Evolutionary conservation across 2,888 invertebrate genomes (phyloP).

Genomic region (Rhagophthalmus giganteus): DNA sequence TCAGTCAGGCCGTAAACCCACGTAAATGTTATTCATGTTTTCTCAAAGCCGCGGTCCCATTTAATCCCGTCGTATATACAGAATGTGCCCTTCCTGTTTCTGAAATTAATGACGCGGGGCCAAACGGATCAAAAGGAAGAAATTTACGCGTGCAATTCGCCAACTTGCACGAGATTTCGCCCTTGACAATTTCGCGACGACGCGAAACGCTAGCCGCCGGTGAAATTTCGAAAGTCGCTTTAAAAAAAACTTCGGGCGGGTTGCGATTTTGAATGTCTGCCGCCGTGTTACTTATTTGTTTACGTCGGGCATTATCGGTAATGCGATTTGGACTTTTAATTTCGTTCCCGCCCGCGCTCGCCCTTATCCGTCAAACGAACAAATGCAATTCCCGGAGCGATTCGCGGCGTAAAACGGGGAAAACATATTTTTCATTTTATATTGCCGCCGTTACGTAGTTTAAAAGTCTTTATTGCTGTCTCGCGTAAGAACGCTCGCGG

Average conservation of each 20-base stretch:
- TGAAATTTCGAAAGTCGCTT: slow-evolving; percentile 18
- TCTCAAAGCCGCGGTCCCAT: slow-evolving; percentile 19
- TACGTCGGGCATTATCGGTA: too few relatives aligned
- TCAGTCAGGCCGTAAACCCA: slow-evolving; percentile 11
- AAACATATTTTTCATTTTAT: too few relatives aligned
- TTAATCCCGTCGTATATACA: slow-evolving; percentile 20
- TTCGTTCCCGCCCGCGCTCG: too few relatives aligned
- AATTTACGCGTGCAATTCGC: slow-evolving; percentile 11
- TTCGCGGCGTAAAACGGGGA: too few relatives aligned
- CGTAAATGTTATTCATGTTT: slow-evolving; percentile 25
- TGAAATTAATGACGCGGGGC: slow-evolving; percentile 24
- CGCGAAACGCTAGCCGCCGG: too few relatives aligned
- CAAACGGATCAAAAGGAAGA: slow-evolving; percentile 25
- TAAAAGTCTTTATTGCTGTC: background rate
- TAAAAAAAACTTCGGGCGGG: slow-evolving; percentile 11
- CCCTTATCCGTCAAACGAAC: background rate
- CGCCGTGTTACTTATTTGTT: too few relatives aligned
- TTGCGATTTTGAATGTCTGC: slow-evolving; percentile 10
- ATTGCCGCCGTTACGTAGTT: background rate
- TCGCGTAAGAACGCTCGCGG: slow-evolving; percentile 16
- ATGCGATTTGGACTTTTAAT: too few relatives aligned
- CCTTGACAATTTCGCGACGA: slow-evolving; percentile 13
- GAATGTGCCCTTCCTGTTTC: slow-evolving; percentile 12
- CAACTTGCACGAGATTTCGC: slow-evolving; percentile 11
- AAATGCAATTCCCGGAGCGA: background rate